phyloP scores from a whole-genome alignment of 2,797 vertebrate species.

The Potorous gilbertii region DNA sequence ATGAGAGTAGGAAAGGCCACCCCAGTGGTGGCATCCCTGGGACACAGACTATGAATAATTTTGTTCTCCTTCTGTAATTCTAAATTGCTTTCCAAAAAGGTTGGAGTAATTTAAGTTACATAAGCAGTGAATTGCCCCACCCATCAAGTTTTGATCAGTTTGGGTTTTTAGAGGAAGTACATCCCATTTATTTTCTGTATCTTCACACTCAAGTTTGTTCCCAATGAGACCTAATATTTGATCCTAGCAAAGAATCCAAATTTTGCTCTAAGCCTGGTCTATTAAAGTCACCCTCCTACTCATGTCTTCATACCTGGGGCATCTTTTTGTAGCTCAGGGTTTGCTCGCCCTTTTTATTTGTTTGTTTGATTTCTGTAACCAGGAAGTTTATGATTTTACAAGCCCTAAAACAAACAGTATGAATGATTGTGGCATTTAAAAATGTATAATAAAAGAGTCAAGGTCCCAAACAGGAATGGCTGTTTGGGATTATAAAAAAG shows the following conservation, averaged over 20 bases:
- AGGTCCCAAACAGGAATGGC: not conserved
- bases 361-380: not conserved
- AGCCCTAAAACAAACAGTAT: not conserved
- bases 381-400: conserved; percentile 38
- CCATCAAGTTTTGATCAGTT: not conserved
- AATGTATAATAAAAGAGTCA: not conserved
- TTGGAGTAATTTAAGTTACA: not conserved
- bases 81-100: not conserved
- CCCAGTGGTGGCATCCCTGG: not conserved
- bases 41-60: not conserved
- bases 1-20: not conserved
- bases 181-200: not conserved
- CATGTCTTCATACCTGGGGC: not conserved
- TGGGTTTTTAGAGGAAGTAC: not conserved
- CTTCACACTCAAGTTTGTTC: not conserved
- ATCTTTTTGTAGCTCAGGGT: not conserved
- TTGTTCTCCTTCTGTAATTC: not conserved
- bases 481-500: conserved; percentile 27
- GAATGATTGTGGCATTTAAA: conserved; percentile 13
- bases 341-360: not conserved
- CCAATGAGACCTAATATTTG: not conserved
- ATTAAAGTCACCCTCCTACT: not conserved
- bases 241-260: not conserved
- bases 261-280: not conserved
- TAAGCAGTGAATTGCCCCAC: not conserved